phyloP scores from a whole-genome alignment of 2,888 invertebrate species.

The Hemistola chrysoprasaria region DNA sequence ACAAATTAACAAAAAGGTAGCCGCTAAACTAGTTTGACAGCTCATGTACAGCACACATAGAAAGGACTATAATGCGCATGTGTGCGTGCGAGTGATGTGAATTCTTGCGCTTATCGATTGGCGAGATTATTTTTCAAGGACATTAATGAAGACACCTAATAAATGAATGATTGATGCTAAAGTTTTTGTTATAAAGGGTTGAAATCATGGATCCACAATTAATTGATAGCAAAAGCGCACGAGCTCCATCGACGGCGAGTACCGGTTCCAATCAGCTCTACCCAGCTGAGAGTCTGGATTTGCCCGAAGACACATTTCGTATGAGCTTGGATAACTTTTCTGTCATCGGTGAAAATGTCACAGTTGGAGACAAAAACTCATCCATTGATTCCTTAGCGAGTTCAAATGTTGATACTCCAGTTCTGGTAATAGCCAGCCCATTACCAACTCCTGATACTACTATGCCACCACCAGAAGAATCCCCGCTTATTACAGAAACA shows the following conservation, averaged over 20 bases:
- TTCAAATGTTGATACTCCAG: slow-evolving; percentile 38
- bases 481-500: slow-evolving; percentile 49
- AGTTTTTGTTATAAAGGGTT: background rate
- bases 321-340: slow-evolving; percentile 65
- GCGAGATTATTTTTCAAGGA: slow-evolving; percentile 74
- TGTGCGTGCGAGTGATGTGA: slow-evolving; percentile 74
- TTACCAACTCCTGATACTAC: slow-evolving; percentile 36
- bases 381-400: slow-evolving; percentile 46
- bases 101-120: slow-evolving; percentile 77
- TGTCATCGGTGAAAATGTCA: slow-evolving; percentile 69
- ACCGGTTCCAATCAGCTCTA: slow-evolving; percentile 60
- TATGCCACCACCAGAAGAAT: slow-evolving; percentile 32
- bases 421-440: slow-evolving; percentile 33
- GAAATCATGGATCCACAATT: slow-evolving; percentile 49
- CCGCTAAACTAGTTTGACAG: slow-evolving; percentile 78
- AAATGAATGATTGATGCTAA: slow-evolving; percentile 29
- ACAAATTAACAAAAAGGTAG: slow-evolving; percentile 46
- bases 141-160: slow-evolving; percentile 39
- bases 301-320: slow-evolving; percentile 68
- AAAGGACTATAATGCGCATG: slow-evolving; percentile 48
- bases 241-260: slow-evolving; percentile 36
- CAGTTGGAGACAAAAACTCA: slow-evolving; percentile 48
- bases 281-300: slow-evolving; percentile 56
- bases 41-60: slow-evolving; percentile 57
- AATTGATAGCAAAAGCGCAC: slow-evolving; percentile 38